phyloP scores from a whole-genome alignment of 2,888 invertebrate genomes.

The Phortica okadai region DNA sequence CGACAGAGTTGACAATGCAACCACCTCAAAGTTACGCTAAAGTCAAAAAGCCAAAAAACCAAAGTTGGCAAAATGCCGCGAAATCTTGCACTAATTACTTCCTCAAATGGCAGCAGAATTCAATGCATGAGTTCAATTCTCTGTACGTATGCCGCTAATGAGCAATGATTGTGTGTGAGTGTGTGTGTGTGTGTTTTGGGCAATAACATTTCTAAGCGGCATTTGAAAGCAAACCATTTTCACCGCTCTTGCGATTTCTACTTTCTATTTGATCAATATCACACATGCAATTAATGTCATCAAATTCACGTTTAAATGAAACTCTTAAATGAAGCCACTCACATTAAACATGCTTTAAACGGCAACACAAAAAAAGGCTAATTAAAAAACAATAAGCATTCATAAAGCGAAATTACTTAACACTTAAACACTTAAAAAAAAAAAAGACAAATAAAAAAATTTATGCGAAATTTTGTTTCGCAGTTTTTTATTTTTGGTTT shows the following conservation, averaged over 20 bases:
- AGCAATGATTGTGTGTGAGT: neutral
- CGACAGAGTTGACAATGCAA: neutral
- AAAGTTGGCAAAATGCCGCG: slow-evolving; percentile 50
- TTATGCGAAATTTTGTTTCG: neutral
- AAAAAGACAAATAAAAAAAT: neutral
- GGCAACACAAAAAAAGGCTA: neutral
- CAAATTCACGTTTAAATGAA: neutral
- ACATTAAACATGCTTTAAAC: neutral
- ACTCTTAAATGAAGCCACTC: neutral
- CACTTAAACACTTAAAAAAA: neutral
- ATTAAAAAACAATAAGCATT: neutral
- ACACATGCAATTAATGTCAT: no score
- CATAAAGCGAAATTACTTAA: neutral
- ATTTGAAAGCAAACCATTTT: neutral
- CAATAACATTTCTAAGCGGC: neutral
- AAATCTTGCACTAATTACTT: slow-evolving; percentile 49
- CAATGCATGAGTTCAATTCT: slow-evolving; percentile 22
- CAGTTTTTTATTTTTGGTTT: neutral
- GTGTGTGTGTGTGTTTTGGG: neutral
- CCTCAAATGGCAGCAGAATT: slow-evolving; percentile 44
- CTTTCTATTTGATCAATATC: no score
- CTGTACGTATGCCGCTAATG: slow-evolving; percentile 19
- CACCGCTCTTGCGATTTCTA: no score
- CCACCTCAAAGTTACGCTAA: neutral
- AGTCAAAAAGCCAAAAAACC: slow-evolving; percentile 23